A percentile compares a stretch with the other conserved stretches of the same genome.
Evolutionary conservation across 2,797 vertebrate genomes (phyloP).

Genomic region (Acestrorhynchus altus): DNA sequence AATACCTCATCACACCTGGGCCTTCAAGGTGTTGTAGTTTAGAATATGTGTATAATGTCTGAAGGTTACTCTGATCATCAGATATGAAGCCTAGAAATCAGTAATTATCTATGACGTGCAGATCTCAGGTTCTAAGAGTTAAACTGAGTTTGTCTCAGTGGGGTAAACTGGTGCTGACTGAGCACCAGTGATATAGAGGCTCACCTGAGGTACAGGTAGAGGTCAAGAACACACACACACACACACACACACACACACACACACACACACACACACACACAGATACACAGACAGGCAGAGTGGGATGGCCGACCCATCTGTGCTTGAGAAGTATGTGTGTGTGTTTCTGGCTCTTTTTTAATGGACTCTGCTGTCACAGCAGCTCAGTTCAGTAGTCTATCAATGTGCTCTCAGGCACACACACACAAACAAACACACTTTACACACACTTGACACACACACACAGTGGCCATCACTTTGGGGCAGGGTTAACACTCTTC

Average conservation of each 20-base stretch:
- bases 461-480: conserved; percentile 1
- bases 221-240: not conserved
- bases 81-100: too few relatives aligned
- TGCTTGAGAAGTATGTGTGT: conserved; percentile 54
- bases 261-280: not conserved
- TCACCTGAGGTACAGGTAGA: conserved; percentile 5
- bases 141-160: too few relatives aligned
- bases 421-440: not conserved
- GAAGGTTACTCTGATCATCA: too few relatives aligned
- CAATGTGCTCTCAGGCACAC: conserved; percentile 59
- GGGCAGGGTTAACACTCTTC: not conserved
- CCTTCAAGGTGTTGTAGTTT: too few relatives aligned
- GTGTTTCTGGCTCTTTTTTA: conserved; percentile 53
- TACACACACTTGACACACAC: not conserved
- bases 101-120: too few relatives aligned
- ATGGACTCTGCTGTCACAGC: conserved; percentile 70
- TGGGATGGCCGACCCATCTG: conserved; percentile 1
- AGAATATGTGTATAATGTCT: too few relatives aligned
- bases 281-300: conserved; percentile 14
- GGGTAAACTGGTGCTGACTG: not conserved
- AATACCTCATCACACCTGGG: too few relatives aligned
- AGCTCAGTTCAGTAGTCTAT: conserved; percentile 68
- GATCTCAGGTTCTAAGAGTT: too few relatives aligned
- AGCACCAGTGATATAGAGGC: not conserved
- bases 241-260: not conserved